Evolutionary conservation across 2,113 vertebrate genomes (phyloP), one percentile per base, ranked within the genome.

Genomic region (Petroica traversi): DNA sequence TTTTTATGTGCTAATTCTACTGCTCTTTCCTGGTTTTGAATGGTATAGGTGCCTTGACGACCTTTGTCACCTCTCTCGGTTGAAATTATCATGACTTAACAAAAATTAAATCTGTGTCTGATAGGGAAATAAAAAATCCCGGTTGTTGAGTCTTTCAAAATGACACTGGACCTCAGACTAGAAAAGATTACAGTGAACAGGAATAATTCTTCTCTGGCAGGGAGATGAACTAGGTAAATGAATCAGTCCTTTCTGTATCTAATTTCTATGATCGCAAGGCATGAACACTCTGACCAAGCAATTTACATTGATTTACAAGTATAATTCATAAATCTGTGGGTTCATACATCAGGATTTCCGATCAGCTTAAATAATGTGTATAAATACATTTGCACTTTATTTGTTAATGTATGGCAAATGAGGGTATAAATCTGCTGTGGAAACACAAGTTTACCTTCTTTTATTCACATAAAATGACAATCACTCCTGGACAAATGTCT

Each of bases 261-360:
- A 84, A 96, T 94, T 93, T 94, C 85, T 88, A 9, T 67, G 82
- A 80, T 48, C 16, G 16, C 64, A 80, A 94, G 51, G 81, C 94
- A 91, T 36, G 93, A 95, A 85, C 54, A 45, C 52, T 92, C 92
- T 92, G 92, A 89, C 88, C 82, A 83, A 94, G 92, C 71, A 85
- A 96, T 90, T 94, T 92, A 55, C 85, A 92, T 74, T 96, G 78
- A 96, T 95, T 95, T 95, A 94, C 85, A 96, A 92, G 68, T 90
- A 59, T 80, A 86, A 96, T 95, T 88, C 87, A 94, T 84, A 90
- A 96, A 96, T 80, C 64, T 64, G 19, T 71, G 55, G 68, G 82
- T 91, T 88, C 85, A 74, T 88, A 93, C 72, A 90, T 88, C 79
- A 94, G 76, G 88, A 88, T 94, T 94, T 96, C 0, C 0, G 52